Conservation (phyloP, 2,113 vertebrate genomes). For the Siphamia tubifer region DNA sequence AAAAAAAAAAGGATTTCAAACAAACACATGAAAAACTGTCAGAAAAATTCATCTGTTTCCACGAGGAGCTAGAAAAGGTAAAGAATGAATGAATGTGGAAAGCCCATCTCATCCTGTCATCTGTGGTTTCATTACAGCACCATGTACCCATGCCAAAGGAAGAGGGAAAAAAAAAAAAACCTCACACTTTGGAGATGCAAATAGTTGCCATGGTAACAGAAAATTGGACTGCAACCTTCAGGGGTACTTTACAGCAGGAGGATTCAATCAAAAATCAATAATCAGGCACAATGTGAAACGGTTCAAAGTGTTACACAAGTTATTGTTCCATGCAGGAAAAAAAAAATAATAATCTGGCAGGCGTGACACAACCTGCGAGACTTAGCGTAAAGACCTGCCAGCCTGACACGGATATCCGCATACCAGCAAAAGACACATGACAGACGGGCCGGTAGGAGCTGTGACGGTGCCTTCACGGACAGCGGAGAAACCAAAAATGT, state of each 20-base stretch:
- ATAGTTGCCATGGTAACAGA: slow-evolving; percentile 71
- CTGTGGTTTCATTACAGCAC: slow-evolving; percentile 32
- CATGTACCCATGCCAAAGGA: slow-evolving; percentile 14
- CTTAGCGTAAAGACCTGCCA: not conserved
- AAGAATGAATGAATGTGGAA: slow-evolving; percentile 37
- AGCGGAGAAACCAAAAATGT: too few relatives aligned
- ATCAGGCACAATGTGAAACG: slow-evolving; percentile 1
- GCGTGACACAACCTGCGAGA: slow-evolving; percentile 31
- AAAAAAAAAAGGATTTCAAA: too few relatives aligned
- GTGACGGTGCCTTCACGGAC: not conserved
- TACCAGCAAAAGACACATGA: slow-evolving; percentile 19
- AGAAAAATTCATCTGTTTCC: not conserved
- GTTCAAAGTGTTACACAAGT: not conserved
- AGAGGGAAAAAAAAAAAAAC: not conserved
- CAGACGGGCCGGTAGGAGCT: slow-evolving; percentile 2
- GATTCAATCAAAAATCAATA: slow-evolving; percentile 39
- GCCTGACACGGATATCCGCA: slow-evolving; percentile 37
- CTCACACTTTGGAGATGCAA: slow-evolving; percentile 56
- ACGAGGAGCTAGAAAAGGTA: slow-evolving; percentile 2
- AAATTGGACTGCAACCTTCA: slow-evolving; percentile 28
- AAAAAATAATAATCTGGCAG: slow-evolving; percentile 19
- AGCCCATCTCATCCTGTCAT: slow-evolving; percentile 11
- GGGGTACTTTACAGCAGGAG: slow-evolving; percentile 13
- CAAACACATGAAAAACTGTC: not conserved
- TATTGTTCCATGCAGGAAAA: not conserved